phyloP scores from a whole-genome alignment of 1,140 invertebrate genomes.

The Triops cancriformis region DNA sequence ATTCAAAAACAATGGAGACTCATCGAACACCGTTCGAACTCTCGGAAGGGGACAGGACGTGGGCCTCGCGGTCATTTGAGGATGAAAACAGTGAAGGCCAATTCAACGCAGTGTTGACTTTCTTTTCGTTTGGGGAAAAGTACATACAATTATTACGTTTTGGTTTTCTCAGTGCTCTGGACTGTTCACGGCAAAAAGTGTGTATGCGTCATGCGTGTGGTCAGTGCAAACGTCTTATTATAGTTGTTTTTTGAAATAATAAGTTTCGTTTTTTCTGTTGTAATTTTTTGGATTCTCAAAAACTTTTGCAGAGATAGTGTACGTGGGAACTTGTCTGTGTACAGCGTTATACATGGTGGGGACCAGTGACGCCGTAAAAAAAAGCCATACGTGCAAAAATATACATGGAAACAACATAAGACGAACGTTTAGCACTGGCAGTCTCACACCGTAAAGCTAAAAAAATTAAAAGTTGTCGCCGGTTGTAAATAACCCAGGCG shows the following conservation, averaged over 20 bases:
- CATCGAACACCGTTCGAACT: not conserved
- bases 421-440: not conserved
- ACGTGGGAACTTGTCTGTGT: conserved; percentile 4
- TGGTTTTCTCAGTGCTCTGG: not conserved
- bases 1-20: not conserved
- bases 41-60: not conserved
- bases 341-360: conserved; percentile 3
- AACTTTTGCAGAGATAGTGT: not conserved
- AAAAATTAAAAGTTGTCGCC: not conserved
- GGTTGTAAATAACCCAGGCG: not conserved
- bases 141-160: not conserved
- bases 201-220: conserved; percentile 4
- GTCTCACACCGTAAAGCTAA: not conserved
- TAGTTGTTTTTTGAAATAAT: not conserved
- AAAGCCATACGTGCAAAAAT: conserved; percentile 5
- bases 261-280: conserved; percentile 12
- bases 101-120: not conserved
- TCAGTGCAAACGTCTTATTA: conserved; percentile 10
- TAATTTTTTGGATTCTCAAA: not conserved
- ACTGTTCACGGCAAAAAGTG: not conserved
- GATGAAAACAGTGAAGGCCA: not conserved
- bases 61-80: too few species aligned
- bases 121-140: too few species aligned
- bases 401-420: not conserved
- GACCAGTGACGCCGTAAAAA: conserved; percentile 12